phyloP scores from a whole-genome alignment of 2,113 vertebrate genomes.

The Tenebrosternarchus preto region DNA sequence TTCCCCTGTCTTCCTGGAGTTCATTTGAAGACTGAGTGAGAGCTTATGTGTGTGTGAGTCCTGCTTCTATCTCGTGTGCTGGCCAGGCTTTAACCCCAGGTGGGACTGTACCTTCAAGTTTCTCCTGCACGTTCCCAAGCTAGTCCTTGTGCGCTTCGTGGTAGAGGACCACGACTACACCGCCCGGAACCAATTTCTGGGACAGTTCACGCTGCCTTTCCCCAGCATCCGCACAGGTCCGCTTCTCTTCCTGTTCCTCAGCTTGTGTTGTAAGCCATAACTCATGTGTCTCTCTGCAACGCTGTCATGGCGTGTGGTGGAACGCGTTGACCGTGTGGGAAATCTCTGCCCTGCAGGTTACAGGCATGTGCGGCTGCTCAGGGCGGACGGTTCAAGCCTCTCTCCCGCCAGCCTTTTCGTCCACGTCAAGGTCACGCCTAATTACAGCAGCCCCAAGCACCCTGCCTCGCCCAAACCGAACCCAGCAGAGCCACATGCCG shows the following conservation, averaged over 20 bases:
- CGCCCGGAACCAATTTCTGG: conserved; percentile 90
- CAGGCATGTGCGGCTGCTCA: conserved; percentile 87
- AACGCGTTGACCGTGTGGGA: too few relatives aligned
- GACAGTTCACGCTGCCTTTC: conserved; percentile 88
- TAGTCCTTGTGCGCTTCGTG: conserved; percentile 88
- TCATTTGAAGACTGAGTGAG: too few relatives aligned
- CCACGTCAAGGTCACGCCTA: conserved; percentile 71
- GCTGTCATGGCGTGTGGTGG: too few relatives aligned
- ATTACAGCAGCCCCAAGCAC: conserved; percentile 57
- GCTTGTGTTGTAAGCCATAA: not conserved
- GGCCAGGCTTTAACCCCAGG: conserved; percentile 87
- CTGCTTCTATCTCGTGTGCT: not conserved
- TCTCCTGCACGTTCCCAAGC: conserved; percentile 80
- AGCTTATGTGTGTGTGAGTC: not conserved
- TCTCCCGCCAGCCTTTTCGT: conserved; percentile 88
- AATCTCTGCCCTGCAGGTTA: conserved; percentile 78
- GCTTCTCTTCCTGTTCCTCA: conserved; percentile 12
- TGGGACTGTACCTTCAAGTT: conserved; percentile 87
- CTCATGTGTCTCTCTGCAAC: too few relatives aligned
- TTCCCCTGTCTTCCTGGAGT: too few relatives aligned
- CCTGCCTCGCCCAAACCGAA: conserved; percentile 1
- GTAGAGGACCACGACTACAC: conserved; percentile 90
- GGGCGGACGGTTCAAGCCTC: conserved; percentile 82
- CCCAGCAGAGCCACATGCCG: not conserved
- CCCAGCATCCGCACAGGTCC: conserved; percentile 84